These are phyloP conservation scores for Zoanthus sociatus DNA, from an alignment of 92 coral and sea anemone species.

Conservation along the genomic window DNA sequence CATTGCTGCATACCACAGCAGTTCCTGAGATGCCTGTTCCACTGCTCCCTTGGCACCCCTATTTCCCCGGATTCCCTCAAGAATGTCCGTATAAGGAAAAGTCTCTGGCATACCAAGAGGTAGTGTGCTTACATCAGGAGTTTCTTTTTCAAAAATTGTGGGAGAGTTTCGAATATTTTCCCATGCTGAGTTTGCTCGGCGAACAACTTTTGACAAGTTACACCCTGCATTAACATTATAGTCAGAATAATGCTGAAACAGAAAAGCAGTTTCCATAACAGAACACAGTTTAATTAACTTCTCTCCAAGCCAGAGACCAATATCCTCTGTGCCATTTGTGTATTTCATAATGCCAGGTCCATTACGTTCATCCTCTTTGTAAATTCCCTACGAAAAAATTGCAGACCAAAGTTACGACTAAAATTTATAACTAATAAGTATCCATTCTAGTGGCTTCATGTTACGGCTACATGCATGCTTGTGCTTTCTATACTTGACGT, in stretches of 20 bases:
- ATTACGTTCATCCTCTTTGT: slow-evolving; percentile 78
- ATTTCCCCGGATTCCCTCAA: slow-evolving; percentile 85
- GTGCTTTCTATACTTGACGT: no score
- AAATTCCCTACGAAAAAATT: slow-evolving; percentile 72
- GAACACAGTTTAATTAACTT: slow-evolving; percentile 93
- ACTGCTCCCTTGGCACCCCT: slow-evolving; percentile 84
- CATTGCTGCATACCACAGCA: slow-evolving; percentile 75
- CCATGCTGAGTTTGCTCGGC: slow-evolving; percentile 91
- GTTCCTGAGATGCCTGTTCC: slow-evolving; percentile 76
- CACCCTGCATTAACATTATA: slow-evolving; percentile 97
- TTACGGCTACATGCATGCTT: no score
- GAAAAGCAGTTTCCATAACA: slow-evolving; percentile 98
- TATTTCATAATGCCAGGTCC: slow-evolving; percentile 95
- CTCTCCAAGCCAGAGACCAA: slow-evolving; percentile 92
- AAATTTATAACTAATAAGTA: no score
- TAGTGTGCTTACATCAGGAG: slow-evolving; percentile 30
- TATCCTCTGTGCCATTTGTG: slow-evolving; percentile 82
- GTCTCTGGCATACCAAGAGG: slow-evolving; percentile 73
- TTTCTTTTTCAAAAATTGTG: slow-evolving; percentile 53
- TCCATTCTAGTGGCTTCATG: no score
- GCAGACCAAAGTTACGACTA: no score
- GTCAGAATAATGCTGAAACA: slow-evolving; percentile 93
- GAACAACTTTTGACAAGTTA: slow-evolving; percentile 86
- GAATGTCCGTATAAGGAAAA: slow-evolving; percentile 88
- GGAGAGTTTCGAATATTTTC: slow-evolving; percentile 72